phyloP scores from a whole-genome alignment of 2,113 vertebrate genomes.

The Boulengeromyrus knoepffleri region DNA sequence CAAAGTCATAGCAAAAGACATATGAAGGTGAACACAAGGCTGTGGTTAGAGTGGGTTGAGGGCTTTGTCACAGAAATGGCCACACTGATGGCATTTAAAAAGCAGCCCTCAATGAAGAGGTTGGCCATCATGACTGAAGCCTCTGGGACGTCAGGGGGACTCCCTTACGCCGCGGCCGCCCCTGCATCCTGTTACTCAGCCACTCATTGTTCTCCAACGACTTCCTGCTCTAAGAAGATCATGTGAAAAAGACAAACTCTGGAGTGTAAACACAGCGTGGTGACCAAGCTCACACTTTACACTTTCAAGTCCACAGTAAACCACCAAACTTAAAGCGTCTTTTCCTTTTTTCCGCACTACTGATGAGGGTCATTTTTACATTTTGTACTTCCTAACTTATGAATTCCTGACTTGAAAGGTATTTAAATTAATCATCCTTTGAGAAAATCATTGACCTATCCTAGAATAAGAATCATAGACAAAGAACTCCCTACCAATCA shows the following conservation, averaged over 20 bases:
- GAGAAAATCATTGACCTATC: not conserved
- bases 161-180: not conserved
- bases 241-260: not conserved
- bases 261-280: not conserved
- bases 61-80: not conserved
- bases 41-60: not conserved
- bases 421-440: not conserved
- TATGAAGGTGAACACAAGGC: not conserved
- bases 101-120: not conserved
- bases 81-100: not conserved
- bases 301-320: not conserved
- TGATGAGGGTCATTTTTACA: not conserved
- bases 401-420: not conserved
- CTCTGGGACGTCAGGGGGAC: not conserved
- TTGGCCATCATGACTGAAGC: not conserved
- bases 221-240: constrained; percentile 12
- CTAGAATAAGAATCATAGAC: not conserved
- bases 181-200: constrained; percentile 14
- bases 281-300: not conserved
- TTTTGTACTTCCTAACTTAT: not conserved
- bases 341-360: not conserved
- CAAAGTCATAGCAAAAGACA: not conserved
- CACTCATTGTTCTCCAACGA: constrained; percentile 13
- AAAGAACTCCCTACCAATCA: not conserved
- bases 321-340: not conserved